Evolutionary conservation across 2,888 invertebrate genomes (phyloP).

Genomic region (Allolobophora icterica): DNA sequence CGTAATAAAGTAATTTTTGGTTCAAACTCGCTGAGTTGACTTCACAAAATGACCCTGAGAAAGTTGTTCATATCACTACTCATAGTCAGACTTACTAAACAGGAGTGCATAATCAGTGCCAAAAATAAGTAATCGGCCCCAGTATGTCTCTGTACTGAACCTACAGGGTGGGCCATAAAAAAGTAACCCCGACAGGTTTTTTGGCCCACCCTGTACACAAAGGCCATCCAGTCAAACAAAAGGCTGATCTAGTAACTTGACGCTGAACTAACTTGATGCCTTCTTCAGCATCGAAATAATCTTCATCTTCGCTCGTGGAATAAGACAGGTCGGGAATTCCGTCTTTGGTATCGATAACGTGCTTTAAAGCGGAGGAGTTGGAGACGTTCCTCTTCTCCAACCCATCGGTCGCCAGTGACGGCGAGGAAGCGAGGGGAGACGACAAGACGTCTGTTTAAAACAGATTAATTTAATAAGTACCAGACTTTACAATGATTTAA

Average conservation of each 20-base stretch:
- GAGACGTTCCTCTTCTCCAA: neutral
- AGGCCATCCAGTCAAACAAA: too few relatives aligned
- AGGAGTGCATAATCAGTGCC: too few relatives aligned
- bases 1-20: too few relatives aligned
- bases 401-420: neutral
- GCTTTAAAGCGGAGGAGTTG: neutral
- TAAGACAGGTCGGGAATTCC: constrained; percentile 79
- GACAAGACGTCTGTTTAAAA: neutral
- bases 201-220: too few relatives aligned
- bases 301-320: constrained; percentile 90
- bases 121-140: too few relatives aligned
- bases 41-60: too few relatives aligned
- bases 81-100: too few relatives aligned
- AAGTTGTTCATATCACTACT: too few relatives aligned
- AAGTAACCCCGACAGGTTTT: too few relatives aligned
- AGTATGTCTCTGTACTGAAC: too few relatives aligned
- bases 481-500: neutral
- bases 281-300: constrained; percentile 74
- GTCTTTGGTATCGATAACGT: constrained; percentile 69
- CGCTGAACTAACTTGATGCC: constrained; percentile 25
- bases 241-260: neutral
- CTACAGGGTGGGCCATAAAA: too few relatives aligned
- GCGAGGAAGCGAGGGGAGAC: neutral
- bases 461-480: neutral
- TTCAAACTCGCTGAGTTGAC: too few relatives aligned